Base-by-base conservation (phyloP, 2,888 invertebrate genomes). In the Lutraria lutraria region DNA sequence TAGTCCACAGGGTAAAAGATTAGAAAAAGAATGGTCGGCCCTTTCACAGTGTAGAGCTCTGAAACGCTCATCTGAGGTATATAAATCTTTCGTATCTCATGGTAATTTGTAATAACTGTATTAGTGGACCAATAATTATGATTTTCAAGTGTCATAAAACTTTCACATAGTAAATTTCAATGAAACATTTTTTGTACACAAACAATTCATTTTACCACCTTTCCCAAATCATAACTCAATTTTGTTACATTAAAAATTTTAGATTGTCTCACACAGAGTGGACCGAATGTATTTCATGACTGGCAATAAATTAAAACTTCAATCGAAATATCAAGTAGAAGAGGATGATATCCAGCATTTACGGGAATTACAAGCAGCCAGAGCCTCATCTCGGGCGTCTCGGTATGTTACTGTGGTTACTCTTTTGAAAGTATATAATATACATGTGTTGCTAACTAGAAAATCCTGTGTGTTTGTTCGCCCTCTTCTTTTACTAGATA, bases 21-120 rank as follows among this genome's bases (percentile, higher is more conserved):
- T 95, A 16, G 93, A 93, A 81, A 93, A 94, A 83, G 95, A 95
- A 90, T 94, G 94, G 94, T 90, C 92, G 29, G 92, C 92, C 52
- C 83, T 94, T 12, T 92, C 93, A 56, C 92, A 94, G 76, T 92
- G 93, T 68, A 88, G 95, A 10, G 91, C 94, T 12, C 91, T 94
- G 68, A 95, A 94, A 91, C 93, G 94, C 21, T 93, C 94, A 10
- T 94, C 94, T 82, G 94, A 94, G 94, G 95, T 95, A 89, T 85
- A 84, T 25, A 19, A 16, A n/a, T 21, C 0, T 86, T 54, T 6
- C 25, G n/a, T n/a, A 68, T 0, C 43, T 43, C 43, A 8, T 43
- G 43, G 2, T 43, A 4, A 43, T 43, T 43, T 43, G 43, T 43
- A 43, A 43, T 43, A 8, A 43, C 2, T 43, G 43, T 43, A 43